Base-by-base conservation (phyloP, 1,140 invertebrate species). In the Drosophila triauraria region DNA sequence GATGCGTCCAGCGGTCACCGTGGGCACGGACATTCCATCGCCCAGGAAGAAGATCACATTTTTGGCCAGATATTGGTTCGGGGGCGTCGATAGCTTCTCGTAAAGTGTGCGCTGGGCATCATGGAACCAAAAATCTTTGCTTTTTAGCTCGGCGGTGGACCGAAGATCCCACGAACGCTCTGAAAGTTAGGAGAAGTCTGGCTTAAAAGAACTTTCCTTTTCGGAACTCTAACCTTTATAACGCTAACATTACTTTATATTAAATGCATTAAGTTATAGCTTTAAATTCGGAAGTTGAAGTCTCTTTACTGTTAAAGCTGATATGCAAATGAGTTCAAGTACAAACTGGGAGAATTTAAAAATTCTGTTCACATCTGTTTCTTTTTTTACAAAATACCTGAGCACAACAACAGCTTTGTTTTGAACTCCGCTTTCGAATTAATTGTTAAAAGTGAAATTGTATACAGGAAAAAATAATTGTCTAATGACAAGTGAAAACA, bases 31-130 rank as follows among this genome's bases (percentile, higher is more conserved):
- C 96, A 97, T 96, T 6, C 97, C 97, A 86, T 97, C 96, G 1
- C 96, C 96, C 43, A 97, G 86, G 82, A 97, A 97, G 62, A 97
- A 93, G 13, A 97, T 95, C 0, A 96, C 93, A 90, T 97, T 97
- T 76, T 95, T 96, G n/a, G 96, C 96, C 27, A 72, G 60, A 5
- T 91, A 92, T 68, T 93, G 93, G 46, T 92, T 92, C n/a, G 65
- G 80, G 0, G 54, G 54, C 8, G 35, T 62, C 2, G 74, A 69
- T 2, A 91, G 54, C 59, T 91, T 91, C 13, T 91, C 78, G 15
- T 75, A 81, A 4, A 91, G 74, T 0, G 71, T 77, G 4, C 69
- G 63, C 35, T 92, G 86, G 2, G 82, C 91, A 64, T 91, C 85
- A 7, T 83, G 63, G 7, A 87, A 82, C 91, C 91, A 91, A 54